Evolutionary conservation across 2,888 invertebrate genomes (phyloP).

Genomic region (Arctia plantaginis): DNA sequence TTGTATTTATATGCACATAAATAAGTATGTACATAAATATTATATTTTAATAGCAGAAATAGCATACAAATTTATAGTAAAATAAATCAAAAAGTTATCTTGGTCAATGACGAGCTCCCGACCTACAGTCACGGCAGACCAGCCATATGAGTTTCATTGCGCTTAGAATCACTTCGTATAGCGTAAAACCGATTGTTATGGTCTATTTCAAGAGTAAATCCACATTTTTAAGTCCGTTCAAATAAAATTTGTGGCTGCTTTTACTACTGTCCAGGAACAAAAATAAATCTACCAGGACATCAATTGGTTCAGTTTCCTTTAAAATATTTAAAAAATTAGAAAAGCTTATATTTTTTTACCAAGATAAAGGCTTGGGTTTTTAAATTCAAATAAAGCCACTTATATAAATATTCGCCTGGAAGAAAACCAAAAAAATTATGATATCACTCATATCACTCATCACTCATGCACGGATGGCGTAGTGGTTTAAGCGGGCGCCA

Average conservation of each 20-base stretch:
- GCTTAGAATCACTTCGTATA: slow-evolving; percentile 58
- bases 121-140: slow-evolving; percentile 44
- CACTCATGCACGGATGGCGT: no score
- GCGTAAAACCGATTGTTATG: slow-evolving; percentile 63
- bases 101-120: slow-evolving; percentile 8
- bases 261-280: slow-evolving; percentile 7
- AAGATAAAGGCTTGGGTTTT: neutral
- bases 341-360: neutral
- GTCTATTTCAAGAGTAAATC: slow-evolving; percentile 50
- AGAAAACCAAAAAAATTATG: neutral
- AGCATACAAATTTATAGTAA: no score
- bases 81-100: neutral
- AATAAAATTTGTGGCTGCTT: slow-evolving; percentile 19
- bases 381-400: neutral
- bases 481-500: no score
- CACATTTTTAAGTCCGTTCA: slow-evolving; percentile 41
- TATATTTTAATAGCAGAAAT: neutral
- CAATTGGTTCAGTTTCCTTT: neutral
- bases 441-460: neutral
- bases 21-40: neutral
- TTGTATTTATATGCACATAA: neutral
- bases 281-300: slow-evolving; percentile 3
- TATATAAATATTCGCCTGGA: neutral
- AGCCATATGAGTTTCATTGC: slow-evolving; percentile 55
- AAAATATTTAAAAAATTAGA: neutral